Base-by-base conservation (phyloP, 2,113 vertebrate genomes). In the Coracopsis vasa region DNA sequence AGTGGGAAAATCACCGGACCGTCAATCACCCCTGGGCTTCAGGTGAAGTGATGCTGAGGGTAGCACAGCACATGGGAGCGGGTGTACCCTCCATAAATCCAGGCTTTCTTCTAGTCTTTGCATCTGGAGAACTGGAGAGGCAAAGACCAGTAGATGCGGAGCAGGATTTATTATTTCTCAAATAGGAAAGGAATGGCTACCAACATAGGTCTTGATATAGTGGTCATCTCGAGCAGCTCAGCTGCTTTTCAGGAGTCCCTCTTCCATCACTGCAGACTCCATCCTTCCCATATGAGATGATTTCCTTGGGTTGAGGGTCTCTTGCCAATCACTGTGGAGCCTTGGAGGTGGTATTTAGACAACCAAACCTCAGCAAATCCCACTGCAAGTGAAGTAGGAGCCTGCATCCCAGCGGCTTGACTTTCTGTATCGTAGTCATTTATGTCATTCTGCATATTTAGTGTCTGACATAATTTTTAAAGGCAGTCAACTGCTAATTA, bases 41-140 rank as follows among this genome's bases (percentile, higher is more conserved):
- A 3, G 47, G 42, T 1, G 4, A 48, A 16, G 65, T 1, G 3
- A 9, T 35, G 51, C 58, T 1, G 5, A 53, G 41, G 70, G 27
- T 4, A 18, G 19, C 31, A 13, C 25, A 24, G 69, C 42, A 10
- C 19, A 3, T 0, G 0, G 47, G 47, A 47, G 37, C 3, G 0
- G n/a, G 10, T 9, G 28, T 23, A 19, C 35, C 41, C n/a, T 14
- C 45, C 13, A 2, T 47, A 39, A 48, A 60, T 6, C 61, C 65
- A 33, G 28, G 6, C 33, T 61, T 31, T 23, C 23, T 29, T 50
- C 23, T 9, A 21, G 11, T 18, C 35, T 31, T 19, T 35, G 33
- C 27, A 21, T 23, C 66, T 1, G 2, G 3, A 21, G 44, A 44
- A 16, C 60, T 44, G 14, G 18, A 82, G 37, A 67, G 66, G 27